Conservation (phyloP, 2,113 vertebrate species). For the Apeltes quadracus region DNA sequence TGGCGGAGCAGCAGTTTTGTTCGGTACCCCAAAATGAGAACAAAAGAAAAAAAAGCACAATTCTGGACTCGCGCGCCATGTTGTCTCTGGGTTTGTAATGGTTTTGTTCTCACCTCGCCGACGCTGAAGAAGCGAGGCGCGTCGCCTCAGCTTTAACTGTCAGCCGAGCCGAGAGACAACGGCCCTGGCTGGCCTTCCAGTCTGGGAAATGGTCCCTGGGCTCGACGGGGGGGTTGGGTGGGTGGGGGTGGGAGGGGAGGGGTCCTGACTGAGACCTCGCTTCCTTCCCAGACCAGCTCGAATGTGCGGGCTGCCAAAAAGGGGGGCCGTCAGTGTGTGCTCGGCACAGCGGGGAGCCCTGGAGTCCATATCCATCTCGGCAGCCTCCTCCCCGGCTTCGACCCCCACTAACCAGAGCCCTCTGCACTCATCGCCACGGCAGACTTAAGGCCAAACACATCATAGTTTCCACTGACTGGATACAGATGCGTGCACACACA, state of each 20-base stretch:
- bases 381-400: conserved; percentile 75
- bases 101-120: conserved; percentile 74
- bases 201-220: conserved; percentile 78
- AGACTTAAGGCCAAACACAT: conserved; percentile 79
- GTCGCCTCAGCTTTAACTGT: conserved; percentile 71
- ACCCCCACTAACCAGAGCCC: conserved; percentile 73
- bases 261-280: conserved; percentile 72
- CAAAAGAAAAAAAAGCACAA: conserved; percentile 21
- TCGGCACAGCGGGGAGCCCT: conserved; percentile 68
- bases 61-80: conserved; percentile 57
- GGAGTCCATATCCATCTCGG: conserved; percentile 79
- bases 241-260: not conserved
- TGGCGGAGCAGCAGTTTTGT: conserved; percentile 19
- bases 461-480: conserved; percentile 79
- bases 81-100: conserved; percentile 67
- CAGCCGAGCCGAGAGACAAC: conserved; percentile 74
- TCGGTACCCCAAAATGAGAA: conserved; percentile 22
- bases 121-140: conserved; percentile 52
- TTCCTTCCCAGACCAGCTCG: conserved; percentile 77
- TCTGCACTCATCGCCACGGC: conserved; percentile 74
- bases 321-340: conserved; percentile 75
- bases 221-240: conserved; percentile 55
- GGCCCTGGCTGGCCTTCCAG: conserved; percentile 74
- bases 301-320: conserved; percentile 76
- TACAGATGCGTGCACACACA: conserved; percentile 62